phyloP scores from a whole-genome alignment of 2,888 invertebrate genomes.

The Philereme vetulata region DNA sequence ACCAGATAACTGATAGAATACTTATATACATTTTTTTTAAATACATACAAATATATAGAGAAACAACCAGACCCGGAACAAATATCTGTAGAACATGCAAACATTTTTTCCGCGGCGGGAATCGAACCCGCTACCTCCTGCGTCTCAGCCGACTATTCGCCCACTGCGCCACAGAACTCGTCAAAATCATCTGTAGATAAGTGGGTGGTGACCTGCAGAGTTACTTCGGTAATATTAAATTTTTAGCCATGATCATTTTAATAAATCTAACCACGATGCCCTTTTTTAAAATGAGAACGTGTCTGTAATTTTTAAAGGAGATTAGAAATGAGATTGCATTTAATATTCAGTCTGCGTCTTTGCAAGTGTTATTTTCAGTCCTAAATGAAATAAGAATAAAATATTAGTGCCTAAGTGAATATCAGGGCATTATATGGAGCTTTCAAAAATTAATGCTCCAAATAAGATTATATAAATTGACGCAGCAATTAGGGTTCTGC shows the following conservation, averaged over 20 bases:
- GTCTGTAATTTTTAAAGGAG: slow-evolving; percentile 16
- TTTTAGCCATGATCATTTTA: neutral
- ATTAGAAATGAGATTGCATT: slow-evolving; percentile 13
- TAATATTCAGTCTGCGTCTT: slow-evolving; percentile 1
- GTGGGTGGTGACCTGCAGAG: too few species aligned
- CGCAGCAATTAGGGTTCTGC: slow-evolving; percentile 1
- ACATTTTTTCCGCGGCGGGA: too few species aligned
- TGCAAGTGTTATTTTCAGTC: slow-evolving; percentile 3
- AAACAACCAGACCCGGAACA: too few species aligned
- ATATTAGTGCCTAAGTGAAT: slow-evolving; percentile 18
- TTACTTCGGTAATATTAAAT: too few species aligned
- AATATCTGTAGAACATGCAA: too few species aligned
- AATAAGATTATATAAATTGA: slow-evolving; percentile 12
- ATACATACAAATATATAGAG: too few species aligned
- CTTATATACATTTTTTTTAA: too few species aligned
- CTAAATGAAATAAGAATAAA: slow-evolving; percentile 11
- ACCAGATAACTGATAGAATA: too few species aligned
- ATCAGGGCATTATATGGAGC: neutral
- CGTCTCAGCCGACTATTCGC: too few species aligned
- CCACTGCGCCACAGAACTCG: too few species aligned
- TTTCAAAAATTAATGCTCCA: slow-evolving; percentile 6
- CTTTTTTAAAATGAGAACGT: slow-evolving; percentile 17
- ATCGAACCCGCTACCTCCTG: too few species aligned
- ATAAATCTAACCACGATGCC: slow-evolving; percentile 10
- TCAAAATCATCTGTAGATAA: too few species aligned